Evolutionary conservation across 2,113 vertebrate species (phyloP), one percentile per base, ranked within the genome.

Genomic region (Bettongia penicillata): DNA sequence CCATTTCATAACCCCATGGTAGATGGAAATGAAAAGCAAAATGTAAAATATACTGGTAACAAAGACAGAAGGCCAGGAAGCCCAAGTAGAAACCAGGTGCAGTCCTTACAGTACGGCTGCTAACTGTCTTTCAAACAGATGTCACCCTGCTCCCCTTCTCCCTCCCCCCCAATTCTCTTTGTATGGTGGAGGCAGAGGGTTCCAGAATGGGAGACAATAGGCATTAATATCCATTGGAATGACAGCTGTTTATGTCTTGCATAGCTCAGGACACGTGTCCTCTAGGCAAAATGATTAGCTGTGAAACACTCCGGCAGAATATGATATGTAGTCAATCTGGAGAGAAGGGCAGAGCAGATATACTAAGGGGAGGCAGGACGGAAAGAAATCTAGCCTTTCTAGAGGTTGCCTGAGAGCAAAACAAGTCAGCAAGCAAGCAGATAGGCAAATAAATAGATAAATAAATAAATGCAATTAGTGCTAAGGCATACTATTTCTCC

Each of bases 201-300:
- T 98, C 2, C 93, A 96, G 98, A 96, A 98, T 84, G 96, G 97
- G 97, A 98, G 97, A 99, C 98, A 98, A 98, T 98, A 98, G 98
- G 97, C 98, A 98, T 99, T 99, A 98, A 99, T 98, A 99, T 98
- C 98, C 98, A 98, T 98, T 98, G 98, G 98, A 98, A 98, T 98
- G 98, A 98, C 98, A 99, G 98, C 99, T 98, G 98, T 98, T 99
- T 98, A 96, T 98, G 98, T 98, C 98, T 98, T 92, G 97, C 98
- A 98, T 97, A 98, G 98, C 98, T 97, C 94, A 2, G 8, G 98
- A 98, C 98, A 98, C 96, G 95, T 98, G 98, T 98, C 98, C 98
- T 97, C 97, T 94, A 98, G 98, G 98, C 97, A 98, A 96, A 98
- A 95, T 98, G 98, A 98, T 98, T 98, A 98, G 97, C 96, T 0